Percentiles rank a stretch among this genome's conserved stretches.
These are phyloP conservation scores for Teleogryllus oceanicus DNA, from an alignment of 2,888 invertebrate genomes.

Conservation along the genomic window DNA sequence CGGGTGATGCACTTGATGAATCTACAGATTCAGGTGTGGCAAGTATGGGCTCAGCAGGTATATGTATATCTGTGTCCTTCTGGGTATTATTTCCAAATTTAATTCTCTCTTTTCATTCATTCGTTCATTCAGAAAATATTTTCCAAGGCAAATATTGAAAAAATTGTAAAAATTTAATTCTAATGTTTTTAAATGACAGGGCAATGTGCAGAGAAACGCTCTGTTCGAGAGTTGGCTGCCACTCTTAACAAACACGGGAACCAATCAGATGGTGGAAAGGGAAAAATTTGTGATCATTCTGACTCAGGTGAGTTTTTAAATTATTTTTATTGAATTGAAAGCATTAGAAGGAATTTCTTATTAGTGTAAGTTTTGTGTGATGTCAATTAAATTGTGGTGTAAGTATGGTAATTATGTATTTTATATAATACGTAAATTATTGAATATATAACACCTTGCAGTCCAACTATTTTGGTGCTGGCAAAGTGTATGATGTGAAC, in stretches of 20 bases:
- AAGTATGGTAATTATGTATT: too few relatives aligned
- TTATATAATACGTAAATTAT: too few relatives aligned
- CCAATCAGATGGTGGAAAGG: conserved; percentile 23
- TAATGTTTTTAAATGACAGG: background rate
- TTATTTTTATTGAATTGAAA: background rate
- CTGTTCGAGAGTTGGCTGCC: conserved; percentile 54
- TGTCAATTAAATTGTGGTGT: too few relatives aligned
- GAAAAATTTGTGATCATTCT: conserved; percentile 23
- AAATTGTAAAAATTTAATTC: background rate
- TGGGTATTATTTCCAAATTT: conserved; percentile 3
- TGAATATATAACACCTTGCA: too few relatives aligned
- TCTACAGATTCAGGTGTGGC: conserved; percentile 49
- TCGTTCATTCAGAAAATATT: background rate
- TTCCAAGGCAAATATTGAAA: background rate
- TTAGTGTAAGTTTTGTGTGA: too few relatives aligned
- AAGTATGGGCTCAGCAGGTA: conserved; percentile 31
- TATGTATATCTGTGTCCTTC: background rate
- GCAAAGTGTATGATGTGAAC: too few relatives aligned
- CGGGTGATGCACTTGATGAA: conserved; percentile 58
- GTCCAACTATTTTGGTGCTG: too few relatives aligned
- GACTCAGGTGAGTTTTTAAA: conserved; percentile 25
- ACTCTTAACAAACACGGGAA: conserved; percentile 46
- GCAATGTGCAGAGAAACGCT: conserved; percentile 50
- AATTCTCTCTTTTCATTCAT: background rate
- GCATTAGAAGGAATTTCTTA: too few relatives aligned